A percentile compares a stretch with the other conserved stretches of the same genome.
Evolutionary conservation across 2,888 invertebrate genomes (phyloP).

Genomic region (Melieria omissa): DNA sequence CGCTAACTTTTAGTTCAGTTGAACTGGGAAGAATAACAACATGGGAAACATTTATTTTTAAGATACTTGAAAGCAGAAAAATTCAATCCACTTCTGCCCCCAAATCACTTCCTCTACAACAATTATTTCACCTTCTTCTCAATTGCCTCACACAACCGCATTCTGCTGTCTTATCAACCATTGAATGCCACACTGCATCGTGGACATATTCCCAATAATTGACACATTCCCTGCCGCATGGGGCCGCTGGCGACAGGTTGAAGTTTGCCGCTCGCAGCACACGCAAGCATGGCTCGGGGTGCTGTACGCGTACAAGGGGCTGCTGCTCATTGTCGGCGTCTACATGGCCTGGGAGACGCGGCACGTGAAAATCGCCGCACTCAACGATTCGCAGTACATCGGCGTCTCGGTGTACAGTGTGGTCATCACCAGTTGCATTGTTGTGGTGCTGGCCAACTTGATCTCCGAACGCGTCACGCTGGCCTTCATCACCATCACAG

Average conservation of each 20-base stretch:
- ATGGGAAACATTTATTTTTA: no score
- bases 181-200: no score
- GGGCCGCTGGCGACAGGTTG: constrained; percentile 76
- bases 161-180: no score
- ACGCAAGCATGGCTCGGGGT: constrained; percentile 91
- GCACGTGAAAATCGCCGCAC: constrained; percentile 88
- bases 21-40: no score
- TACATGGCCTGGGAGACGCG: constrained; percentile 98
- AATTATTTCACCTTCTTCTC: no score
- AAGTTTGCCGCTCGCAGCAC: constrained; percentile 88
- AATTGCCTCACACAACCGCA: no score
- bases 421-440: constrained; percentile 87
- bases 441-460: constrained; percentile 88
- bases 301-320: constrained; percentile 89
- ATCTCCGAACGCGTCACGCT: constrained; percentile 84
- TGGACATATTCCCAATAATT: no score
- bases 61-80: no score
- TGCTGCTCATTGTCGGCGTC: constrained; percentile 87
- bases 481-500: constrained; percentile 84
- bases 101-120: no score
- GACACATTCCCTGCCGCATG: constrained; percentile 72
- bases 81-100: no score
- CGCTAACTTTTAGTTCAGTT: no score
- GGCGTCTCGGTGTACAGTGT: constrained; percentile 93
- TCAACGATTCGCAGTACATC: constrained; percentile 94